phyloP scores from a whole-genome alignment of 2,888 invertebrate species.

The Drosophila merina region DNA sequence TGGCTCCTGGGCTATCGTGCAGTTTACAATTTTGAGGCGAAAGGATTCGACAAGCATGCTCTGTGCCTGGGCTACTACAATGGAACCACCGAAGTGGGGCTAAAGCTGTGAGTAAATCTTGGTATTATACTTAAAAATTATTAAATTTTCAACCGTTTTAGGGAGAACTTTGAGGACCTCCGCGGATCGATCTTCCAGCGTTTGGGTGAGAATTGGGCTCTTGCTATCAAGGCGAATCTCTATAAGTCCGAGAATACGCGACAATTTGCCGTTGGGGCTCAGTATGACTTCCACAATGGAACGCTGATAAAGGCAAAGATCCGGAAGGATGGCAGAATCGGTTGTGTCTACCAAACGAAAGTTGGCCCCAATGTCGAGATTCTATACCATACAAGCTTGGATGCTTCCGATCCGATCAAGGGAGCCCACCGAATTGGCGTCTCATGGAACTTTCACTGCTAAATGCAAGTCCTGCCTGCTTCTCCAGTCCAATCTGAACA shows the following conservation, averaged over 20 bases:
- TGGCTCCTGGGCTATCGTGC: slow-evolving; percentile 46
- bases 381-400: slow-evolving; percentile 48
- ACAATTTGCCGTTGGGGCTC: slow-evolving; percentile 46
- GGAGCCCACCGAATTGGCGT: slow-evolving; percentile 55
- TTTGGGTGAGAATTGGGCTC: slow-evolving; percentile 39
- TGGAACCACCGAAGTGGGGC: slow-evolving; percentile 37
- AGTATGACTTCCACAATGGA: slow-evolving; percentile 42
- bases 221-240: slow-evolving; percentile 50
- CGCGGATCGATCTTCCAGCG: slow-evolving; percentile 64
- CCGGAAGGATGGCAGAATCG: slow-evolving; percentile 31
- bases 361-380: slow-evolving; percentile 28
- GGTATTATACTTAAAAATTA: slow-evolving; percentile 17
- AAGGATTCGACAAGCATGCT: slow-evolving; percentile 48
- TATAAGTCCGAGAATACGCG: slow-evolving; percentile 11
- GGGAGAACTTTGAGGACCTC: slow-evolving; percentile 58
- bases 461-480: neutral
- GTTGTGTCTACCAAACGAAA: slow-evolving; percentile 40
- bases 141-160: slow-evolving; percentile 16
- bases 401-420: slow-evolving; percentile 21
- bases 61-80: slow-evolving; percentile 43
- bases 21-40: slow-evolving; percentile 43
- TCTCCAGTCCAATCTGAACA: neutral
- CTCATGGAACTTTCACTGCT: slow-evolving; percentile 41
- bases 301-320: slow-evolving; percentile 44
- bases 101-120: slow-evolving; percentile 49